Evolutionary conservation across 2,797 vertebrate genomes (phyloP).

Genomic region (Eulemur rubriventer): DNA sequence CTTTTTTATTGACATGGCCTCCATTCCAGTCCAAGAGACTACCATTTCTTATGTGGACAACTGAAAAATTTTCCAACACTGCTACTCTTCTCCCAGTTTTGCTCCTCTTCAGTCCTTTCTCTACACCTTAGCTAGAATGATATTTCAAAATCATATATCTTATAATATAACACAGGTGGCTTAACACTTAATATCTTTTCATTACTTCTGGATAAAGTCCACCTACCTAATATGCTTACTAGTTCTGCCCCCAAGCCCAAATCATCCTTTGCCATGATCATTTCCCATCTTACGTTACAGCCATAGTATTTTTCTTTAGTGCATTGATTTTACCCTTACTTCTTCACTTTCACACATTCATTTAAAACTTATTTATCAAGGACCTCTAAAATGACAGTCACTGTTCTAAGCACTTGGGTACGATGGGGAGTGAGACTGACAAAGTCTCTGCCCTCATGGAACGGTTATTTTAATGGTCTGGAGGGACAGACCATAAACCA

Average conservation of each 20-base stretch:
- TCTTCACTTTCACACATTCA: neutral
- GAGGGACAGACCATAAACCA: neutral
- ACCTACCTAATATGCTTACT: neutral
- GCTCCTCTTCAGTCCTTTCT: neutral
- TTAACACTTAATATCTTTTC: neutral
- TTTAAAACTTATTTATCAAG: neutral
- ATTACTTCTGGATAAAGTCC: neutral
- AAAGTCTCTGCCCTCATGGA: neutral
- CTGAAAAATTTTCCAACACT: neutral
- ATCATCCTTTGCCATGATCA: neutral
- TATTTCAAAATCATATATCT: neutral
- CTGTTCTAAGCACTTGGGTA: neutral
- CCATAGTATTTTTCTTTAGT: neutral
- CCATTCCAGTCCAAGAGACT: neutral
- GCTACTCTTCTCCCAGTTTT: neutral
- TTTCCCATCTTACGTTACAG: neutral
- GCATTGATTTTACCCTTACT: neutral
- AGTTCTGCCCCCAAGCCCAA: neutral
- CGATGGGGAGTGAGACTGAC: neutral
- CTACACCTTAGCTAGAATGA: neutral
- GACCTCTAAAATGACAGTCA: neutral
- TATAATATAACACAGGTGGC: neutral
- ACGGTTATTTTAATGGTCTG: neutral
- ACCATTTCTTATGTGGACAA: neutral
- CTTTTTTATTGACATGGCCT: neutral